A percentile compares a stretch with the other conserved stretches of the same genome.
Evolutionary conservation across 2,888 invertebrate genomes (phyloP).

Genomic region (Leptopilina syphax): DNA sequence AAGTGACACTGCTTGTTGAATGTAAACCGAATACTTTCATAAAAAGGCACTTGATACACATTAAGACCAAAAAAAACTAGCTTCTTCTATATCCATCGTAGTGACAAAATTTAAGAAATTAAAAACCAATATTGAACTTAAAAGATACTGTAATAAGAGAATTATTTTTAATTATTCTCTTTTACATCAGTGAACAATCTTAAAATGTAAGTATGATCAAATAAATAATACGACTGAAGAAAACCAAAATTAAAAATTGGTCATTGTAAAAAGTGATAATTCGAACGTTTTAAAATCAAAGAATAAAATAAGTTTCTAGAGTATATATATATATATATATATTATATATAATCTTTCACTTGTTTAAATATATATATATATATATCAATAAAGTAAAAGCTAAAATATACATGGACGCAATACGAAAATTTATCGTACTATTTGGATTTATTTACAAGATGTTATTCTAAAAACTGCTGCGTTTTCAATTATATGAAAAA

Average conservation of each 20-base stretch:
- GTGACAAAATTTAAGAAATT: too few species aligned
- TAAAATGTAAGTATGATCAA: too few species aligned
- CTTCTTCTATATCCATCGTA: too few species aligned
- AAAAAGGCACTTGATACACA: conserved; percentile 7
- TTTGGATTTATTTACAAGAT: conserved; percentile 32
- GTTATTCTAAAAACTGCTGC: conserved; percentile 17
- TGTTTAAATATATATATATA: conserved; percentile 29
- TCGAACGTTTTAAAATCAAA: conserved; percentile 15
- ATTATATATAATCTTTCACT: conserved; percentile 16
- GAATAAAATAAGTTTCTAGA: conserved; percentile 24
- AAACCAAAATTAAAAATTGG: too few species aligned
- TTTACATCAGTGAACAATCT: too few species aligned
- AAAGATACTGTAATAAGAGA: too few species aligned
- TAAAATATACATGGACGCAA: conserved; percentile 38
- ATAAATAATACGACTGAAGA: too few species aligned
- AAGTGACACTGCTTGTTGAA: conserved; percentile 30
- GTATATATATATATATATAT: conserved; percentile 17
- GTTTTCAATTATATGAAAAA: conserved; percentile 25
- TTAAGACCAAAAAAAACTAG: not conserved
- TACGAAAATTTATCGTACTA: conserved; percentile 12
- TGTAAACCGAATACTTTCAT: conserved; percentile 35
- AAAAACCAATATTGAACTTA: too few species aligned
- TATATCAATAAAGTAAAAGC: conserved; percentile 28
- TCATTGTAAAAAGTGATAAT: not conserved
- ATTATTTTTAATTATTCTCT: too few species aligned